Conservation (phyloP, 2,888 invertebrate species). For the Cheilosia grossa region DNA sequence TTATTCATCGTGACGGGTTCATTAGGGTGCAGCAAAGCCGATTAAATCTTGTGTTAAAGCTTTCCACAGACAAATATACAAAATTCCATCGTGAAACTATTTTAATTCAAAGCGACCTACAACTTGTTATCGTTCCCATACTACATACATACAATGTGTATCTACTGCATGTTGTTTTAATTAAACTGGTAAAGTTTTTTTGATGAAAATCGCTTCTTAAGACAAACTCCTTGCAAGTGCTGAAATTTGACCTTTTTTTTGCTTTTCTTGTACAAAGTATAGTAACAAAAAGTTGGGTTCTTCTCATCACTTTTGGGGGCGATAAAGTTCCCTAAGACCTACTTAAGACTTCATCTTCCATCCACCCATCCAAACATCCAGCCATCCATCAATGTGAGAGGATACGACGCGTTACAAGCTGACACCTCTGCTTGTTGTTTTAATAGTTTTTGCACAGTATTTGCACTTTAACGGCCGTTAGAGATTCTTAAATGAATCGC, state of each 20-base stretch:
- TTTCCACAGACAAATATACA: constrained; percentile 13
- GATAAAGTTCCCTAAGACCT: constrained; percentile 69
- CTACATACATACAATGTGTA: constrained; percentile 1
- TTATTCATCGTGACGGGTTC: constrained; percentile 44
- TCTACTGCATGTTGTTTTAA: constrained; percentile 49
- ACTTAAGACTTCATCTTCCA: constrained; percentile 71
- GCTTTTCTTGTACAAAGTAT: constrained; percentile 38
- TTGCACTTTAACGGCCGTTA: background rate
- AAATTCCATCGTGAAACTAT: constrained; percentile 33
- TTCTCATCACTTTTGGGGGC: constrained; percentile 57
- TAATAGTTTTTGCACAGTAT: constrained; percentile 11
- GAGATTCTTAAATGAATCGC: constrained; percentile 39
- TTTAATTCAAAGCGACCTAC: constrained; percentile 8
- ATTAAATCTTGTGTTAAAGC: constrained; percentile 49
- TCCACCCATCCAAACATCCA: constrained; percentile 50
- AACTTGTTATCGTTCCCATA: constrained; percentile 31
- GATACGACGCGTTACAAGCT: constrained; percentile 59
- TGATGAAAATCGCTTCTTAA: constrained; percentile 70
- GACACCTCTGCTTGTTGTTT: constrained; percentile 23
- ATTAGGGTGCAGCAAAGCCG: constrained; percentile 62
- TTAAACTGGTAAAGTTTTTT: constrained; percentile 73
- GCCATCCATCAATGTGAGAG: constrained; percentile 50
- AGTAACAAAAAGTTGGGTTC: constrained; percentile 63
- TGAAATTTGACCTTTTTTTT: constrained; percentile 5
- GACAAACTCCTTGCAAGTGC: constrained; percentile 45